Base-by-base conservation (phyloP, 1,140 invertebrate species). In the Cydia splendana region DNA sequence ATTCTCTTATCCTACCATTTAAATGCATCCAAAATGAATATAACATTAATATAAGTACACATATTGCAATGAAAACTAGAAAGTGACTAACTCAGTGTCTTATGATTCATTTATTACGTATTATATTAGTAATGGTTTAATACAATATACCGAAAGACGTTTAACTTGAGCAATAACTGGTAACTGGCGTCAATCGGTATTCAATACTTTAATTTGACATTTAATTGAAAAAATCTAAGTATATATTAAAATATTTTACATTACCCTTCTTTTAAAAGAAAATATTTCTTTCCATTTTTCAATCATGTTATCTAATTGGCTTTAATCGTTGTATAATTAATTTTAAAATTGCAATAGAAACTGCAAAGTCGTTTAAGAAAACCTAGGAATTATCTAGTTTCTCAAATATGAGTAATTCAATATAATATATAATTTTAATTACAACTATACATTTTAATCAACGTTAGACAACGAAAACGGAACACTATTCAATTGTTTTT, bases 1-100 rank as follows among this genome's bases (percentile, higher is more conserved):
- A 62, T 62, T 38, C 9, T n/a, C n/a, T 18, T 62, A 62, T 0
- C 9, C 4, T n/a, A 62, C 15, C 15, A 18, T 62, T 62, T 62
- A 24, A 65, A 28, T 69, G 13, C 67, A 71, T 71, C 67, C 67
- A 71, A 71, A 71, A 71, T 71, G 67, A 71, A 71, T 71, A 71
- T 69, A 34, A n/a, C 5, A 62, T 10, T 24, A 24, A 24, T 24
- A 62, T 57, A 18, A 20, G 9, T 67, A 38, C 28, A 65, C 20
- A 65, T 10, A 34, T 5, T 38, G n/a, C 9, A 71, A 69, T 34
- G 30, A 42, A 42, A 42, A n/a, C 9, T 38, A 18, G 30, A 45
- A 42, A 71, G 38, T 45, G 67, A 71, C 67, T 71, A 71, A 71
- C 67, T 71, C 30, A 10, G 30, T 42, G 38, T 38, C 65, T 71